These are phyloP conservation scores for Leptinotarsa undecemlineata DNA, from an alignment of 1,140 invertebrate species.

Conservation along the genomic window DNA sequence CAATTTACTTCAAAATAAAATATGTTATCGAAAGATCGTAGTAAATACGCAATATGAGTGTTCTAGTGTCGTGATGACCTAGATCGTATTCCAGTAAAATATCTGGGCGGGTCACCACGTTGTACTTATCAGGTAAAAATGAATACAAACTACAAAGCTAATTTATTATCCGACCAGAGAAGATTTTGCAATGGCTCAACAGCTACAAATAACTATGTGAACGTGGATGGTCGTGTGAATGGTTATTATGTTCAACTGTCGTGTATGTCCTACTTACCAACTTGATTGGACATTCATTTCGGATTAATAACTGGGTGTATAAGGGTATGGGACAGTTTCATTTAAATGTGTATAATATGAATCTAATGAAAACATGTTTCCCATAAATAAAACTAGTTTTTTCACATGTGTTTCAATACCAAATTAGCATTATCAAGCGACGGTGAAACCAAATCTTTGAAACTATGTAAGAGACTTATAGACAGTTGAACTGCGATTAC, in stretches of 20 bases:
- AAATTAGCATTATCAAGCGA: too few relatives aligned
- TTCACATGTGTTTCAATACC: too few relatives aligned
- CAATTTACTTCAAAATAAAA: conserved; percentile 22
- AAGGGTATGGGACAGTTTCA: too few relatives aligned
- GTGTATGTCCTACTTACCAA: conserved; percentile 15
- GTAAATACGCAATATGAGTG: conserved; percentile 24
- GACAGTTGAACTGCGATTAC: too few relatives aligned
- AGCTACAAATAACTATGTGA: conserved; percentile 31
- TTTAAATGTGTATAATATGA: too few relatives aligned
- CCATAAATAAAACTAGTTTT: too few relatives aligned
- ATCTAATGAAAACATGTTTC: too few relatives aligned
- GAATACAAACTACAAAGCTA: conserved; percentile 40
- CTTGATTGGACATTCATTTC: too few relatives aligned
- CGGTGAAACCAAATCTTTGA: too few relatives aligned
- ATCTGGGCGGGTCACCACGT: conserved; percentile 36
- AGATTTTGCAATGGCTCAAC: conserved; percentile 33
- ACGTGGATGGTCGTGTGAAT: conserved; percentile 42
- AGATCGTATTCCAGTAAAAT: conserved; percentile 35
- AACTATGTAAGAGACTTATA: too few relatives aligned
- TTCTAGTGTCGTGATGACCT: conserved; percentile 44
- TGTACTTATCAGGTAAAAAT: conserved; percentile 34
- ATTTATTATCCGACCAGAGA: conserved; percentile 41
- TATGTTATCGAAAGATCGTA: conserved; percentile 26
- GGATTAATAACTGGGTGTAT: too few relatives aligned
- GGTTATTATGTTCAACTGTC: conserved; percentile 9